Evolutionary conservation across 2,888 invertebrate species (phyloP).

Genomic region (Cataglyphis livida): DNA sequence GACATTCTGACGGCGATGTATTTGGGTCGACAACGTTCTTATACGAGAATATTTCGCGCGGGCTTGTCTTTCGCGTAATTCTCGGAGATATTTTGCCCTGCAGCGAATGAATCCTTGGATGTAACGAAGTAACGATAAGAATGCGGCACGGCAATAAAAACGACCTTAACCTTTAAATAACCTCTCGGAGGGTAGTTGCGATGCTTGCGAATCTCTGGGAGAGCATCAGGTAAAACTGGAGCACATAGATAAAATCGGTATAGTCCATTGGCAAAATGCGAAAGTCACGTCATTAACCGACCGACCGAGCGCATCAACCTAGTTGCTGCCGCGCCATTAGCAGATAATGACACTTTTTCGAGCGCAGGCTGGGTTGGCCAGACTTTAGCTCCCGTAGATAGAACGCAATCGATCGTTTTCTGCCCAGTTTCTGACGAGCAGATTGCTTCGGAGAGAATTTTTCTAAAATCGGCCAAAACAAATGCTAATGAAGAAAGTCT

Average conservation of each 20-base stretch:
- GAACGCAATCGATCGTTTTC: constrained; percentile 68
- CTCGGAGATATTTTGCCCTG: constrained; percentile 16
- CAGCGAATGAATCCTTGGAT: constrained; percentile 25
- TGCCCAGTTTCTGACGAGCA: constrained; percentile 38
- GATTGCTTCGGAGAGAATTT: constrained; percentile 32
- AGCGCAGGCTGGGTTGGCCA: constrained; percentile 51
- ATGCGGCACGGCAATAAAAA: constrained; percentile 38
- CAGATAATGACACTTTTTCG: constrained; percentile 74
- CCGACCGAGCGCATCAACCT: constrained; percentile 70
- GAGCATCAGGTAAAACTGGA: constrained; percentile 50
- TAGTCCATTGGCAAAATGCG: constrained; percentile 60
- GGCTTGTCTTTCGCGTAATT: constrained; percentile 13
- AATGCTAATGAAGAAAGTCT: constrained; percentile 37
- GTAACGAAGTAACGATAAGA: constrained; percentile 43
- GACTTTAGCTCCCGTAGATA: constrained; percentile 46
- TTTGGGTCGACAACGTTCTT: constrained; percentile 36
- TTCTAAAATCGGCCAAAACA: constrained; percentile 45
- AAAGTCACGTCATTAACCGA: constrained; percentile 71
- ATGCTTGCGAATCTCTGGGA: neutral
- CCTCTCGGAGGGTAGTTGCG: neutral
- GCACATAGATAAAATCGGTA: constrained; percentile 50
- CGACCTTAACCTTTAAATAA: constrained; percentile 38
- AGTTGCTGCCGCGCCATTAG: constrained; percentile 73
- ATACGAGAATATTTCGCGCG: constrained; percentile 32
- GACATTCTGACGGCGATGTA: constrained; percentile 29